These are phyloP conservation scores for Halcyon chelicuti DNA, from an alignment of 2,797 vertebrate genomes.

Conservation along the genomic window DNA sequence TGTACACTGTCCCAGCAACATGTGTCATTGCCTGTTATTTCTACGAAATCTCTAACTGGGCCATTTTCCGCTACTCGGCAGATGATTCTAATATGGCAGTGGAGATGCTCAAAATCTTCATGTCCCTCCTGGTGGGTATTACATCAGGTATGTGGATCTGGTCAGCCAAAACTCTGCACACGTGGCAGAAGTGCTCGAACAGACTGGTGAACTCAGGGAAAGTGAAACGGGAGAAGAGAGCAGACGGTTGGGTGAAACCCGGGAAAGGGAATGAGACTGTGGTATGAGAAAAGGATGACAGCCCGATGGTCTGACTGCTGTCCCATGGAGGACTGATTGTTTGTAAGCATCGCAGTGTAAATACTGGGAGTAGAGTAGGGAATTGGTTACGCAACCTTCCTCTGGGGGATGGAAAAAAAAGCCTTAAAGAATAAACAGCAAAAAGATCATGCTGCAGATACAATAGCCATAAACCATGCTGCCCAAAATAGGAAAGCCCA, in stretches of 20 bases:
- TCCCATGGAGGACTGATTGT: not conserved
- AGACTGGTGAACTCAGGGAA: conserved; percentile 90
- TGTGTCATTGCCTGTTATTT: conserved; percentile 97
- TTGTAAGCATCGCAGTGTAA: not conserved
- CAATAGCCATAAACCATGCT: conserved; percentile 58
- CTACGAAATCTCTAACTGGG: conserved; percentile 96
- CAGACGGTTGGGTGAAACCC: conserved; percentile 91
- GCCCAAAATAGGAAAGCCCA: conserved; percentile 72
- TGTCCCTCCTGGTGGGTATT: conserved; percentile 97
- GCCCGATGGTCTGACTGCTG: not conserved
- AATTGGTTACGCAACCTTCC: not conserved
- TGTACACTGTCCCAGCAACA: conserved; percentile 96
- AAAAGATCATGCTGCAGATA: not conserved
- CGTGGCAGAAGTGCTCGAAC: conserved; percentile 95
- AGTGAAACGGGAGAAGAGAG: conserved; percentile 88
- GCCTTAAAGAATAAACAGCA: conserved; percentile 44
- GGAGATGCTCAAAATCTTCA: conserved; percentile 98
- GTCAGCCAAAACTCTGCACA: conserved; percentile 98
- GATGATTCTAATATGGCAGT: conserved; percentile 94
- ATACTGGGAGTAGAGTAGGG: not conserved
- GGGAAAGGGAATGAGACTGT: conserved; percentile 96
- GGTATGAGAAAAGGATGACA: conserved; percentile 80
- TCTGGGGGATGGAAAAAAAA: not conserved
- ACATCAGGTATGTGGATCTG: conserved; percentile 99
- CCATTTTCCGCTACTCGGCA: conserved; percentile 87